Base-by-base conservation (phyloP, 2,113 vertebrate genomes). In the Syrrhaptes paradoxus region DNA sequence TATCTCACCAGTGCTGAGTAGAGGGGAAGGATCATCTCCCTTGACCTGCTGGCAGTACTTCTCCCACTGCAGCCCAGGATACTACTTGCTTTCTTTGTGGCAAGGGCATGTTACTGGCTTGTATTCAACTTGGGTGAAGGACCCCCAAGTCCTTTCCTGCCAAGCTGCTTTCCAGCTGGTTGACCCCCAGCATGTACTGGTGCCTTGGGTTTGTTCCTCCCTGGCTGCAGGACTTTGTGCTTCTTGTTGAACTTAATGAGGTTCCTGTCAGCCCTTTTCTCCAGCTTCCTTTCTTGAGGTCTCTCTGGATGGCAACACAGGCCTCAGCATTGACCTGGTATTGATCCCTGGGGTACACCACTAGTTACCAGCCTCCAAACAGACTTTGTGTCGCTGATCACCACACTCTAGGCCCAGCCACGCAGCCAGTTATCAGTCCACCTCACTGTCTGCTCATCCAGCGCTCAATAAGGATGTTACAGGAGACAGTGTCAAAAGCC, bases 61-160 rank as follows among this genome's bases (percentile, higher is more conserved):
- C 6, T 59, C 13, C 22, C 74, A 9, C 11, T 67, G 52, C 49
- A 82, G 34, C 20, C 34, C 26, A 36, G 49, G 41, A 17, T 90
- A 13, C 20, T 2, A 12, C 75, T 79, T 43, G 7, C 29, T 11
- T 10, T 9, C 45, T 82, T 63, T 54, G 5, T 70, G n/a, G 45
- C 49, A 89, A 48, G 24, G 0, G 0, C 51, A 11, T 8, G 1
- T 57, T 17, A 55, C 3, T 6, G 36, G 7, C 36, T 91, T 4
- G 8, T 43, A 9, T 8, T 74, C 18, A 65, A 4, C 18, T 59
- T 85, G 45, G 7, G 7, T 67, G 32, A 63, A 36, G 31, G 63
- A 80, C 26, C 4, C 4, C 5, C 26, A 21, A 5, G 7, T 62
- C 51, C 36, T 88, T 85, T 81, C 26, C n/a, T 57, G 34, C 17